A percentile compares a stretch with the other conserved stretches of the same genome.
Conservation (phyloP, 2,888 invertebrate species). For the Eupithecia insigniata region DNA sequence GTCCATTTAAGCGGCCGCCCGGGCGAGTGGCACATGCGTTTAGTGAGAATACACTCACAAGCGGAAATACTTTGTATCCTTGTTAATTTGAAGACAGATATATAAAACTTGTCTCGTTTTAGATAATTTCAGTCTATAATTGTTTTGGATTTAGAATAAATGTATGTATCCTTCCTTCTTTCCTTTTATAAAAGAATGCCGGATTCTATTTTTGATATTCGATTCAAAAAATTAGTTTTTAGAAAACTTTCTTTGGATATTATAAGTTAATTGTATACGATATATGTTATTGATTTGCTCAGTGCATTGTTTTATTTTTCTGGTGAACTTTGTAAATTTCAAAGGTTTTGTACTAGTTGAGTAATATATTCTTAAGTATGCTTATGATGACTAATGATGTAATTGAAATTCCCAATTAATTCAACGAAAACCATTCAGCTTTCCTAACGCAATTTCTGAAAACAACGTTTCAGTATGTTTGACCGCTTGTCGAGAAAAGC, state of each 20-base stretch:
- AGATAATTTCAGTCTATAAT: conserved; percentile 49
- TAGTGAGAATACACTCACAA: conserved; percentile 62
- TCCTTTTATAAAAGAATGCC: background rate
- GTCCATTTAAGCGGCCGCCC: conserved; percentile 71
- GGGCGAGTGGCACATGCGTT: conserved; percentile 59
- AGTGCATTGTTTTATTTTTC: background rate
- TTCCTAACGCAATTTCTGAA: background rate
- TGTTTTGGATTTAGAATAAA: conserved; percentile 15
- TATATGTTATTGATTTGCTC: background rate
- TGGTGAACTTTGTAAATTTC: background rate
- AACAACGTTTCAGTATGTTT: conserved; percentile 37
- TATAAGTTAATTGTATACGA: too few relatives aligned
- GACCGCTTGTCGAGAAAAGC: conserved; percentile 43
- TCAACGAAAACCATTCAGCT: background rate
- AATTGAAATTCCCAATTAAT: background rate
- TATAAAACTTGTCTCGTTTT: conserved; percentile 54
- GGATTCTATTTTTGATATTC: background rate
- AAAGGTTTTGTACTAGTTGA: background rate
- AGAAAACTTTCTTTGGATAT: background rate
- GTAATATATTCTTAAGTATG: background rate
- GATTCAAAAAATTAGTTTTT: background rate
- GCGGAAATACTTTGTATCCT: conserved; percentile 72
- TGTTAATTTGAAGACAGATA: conserved; percentile 66
- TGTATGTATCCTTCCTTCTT: conserved; percentile 10
- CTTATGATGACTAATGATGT: too few relatives aligned